Evolutionary conservation across 2,797 vertebrate genomes (phyloP).

Genomic region (Intellagama lesueurii): DNA sequence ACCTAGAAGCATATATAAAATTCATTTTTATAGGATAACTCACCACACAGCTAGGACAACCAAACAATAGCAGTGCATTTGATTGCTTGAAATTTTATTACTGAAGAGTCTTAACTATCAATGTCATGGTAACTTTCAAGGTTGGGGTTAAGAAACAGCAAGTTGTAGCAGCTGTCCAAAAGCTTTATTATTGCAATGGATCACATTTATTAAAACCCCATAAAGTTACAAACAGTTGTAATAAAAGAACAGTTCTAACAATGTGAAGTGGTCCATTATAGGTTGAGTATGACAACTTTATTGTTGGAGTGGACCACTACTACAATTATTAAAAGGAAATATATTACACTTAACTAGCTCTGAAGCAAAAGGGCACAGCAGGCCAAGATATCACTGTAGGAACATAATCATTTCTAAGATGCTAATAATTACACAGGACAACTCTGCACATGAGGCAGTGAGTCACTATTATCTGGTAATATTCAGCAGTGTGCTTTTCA

Average conservation of each 20-base stretch:
- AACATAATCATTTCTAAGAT: slow-evolving; percentile 44
- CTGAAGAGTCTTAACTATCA: slow-evolving; percentile 39
- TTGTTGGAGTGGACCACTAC: slow-evolving; percentile 22
- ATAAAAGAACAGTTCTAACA: slow-evolving; percentile 53
- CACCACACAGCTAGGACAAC: neutral
- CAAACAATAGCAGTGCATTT: neutral
- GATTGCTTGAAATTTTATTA: slow-evolving; percentile 36
- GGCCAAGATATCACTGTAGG: slow-evolving; percentile 37
- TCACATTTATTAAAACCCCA: slow-evolving; percentile 57
- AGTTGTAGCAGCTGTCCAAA: slow-evolving; percentile 33
- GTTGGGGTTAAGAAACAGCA: slow-evolving; percentile 39
- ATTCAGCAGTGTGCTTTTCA: slow-evolving; percentile 21
- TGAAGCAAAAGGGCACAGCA: slow-evolving; percentile 53
- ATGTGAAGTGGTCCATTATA: slow-evolving; percentile 34
- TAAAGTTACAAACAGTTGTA: slow-evolving; percentile 52
- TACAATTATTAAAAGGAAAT: slow-evolving; percentile 54
- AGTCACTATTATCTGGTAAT: slow-evolving; percentile 39
- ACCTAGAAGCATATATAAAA: neutral
- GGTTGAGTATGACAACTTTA: slow-evolving; percentile 55
- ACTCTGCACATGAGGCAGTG: slow-evolving; percentile 51
- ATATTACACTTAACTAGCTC: slow-evolving; percentile 51
- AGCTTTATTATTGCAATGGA: slow-evolving; percentile 56
- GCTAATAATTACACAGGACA: slow-evolving; percentile 47
- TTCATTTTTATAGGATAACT: neutral
- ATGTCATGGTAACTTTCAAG: slow-evolving; percentile 50